phyloP scores from a whole-genome alignment of 2,113 vertebrate genomes.

The Lophura nycthemera region DNA sequence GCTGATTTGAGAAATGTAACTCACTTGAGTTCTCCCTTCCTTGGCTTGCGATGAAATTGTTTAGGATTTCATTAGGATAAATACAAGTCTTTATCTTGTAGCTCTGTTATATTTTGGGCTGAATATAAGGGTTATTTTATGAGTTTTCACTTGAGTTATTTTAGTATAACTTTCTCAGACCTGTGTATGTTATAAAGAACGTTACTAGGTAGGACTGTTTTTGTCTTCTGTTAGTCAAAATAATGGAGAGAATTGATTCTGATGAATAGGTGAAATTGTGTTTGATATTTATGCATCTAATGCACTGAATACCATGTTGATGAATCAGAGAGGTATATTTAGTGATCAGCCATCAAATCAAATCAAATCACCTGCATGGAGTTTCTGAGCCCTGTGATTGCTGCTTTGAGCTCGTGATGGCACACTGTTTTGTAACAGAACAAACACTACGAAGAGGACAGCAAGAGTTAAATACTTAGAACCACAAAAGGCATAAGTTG shows the following conservation, averaged over 20 bases:
- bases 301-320: background rate
- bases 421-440: background rate
- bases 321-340: background rate
- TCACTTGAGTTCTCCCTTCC: background rate
- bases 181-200: background rate
- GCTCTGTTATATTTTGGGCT: background rate
- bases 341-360: background rate
- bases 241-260: background rate
- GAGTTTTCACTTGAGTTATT: background rate
- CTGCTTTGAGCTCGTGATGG: background rate
- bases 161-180: background rate
- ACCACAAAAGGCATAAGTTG: background rate
- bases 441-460: background rate
- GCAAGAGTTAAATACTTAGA: background rate
- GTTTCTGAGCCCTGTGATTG: background rate
- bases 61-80: background rate
- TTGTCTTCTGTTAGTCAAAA: background rate
- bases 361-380: background rate
- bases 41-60: background rate
- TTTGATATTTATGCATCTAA: background rate
- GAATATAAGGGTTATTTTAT: background rate
- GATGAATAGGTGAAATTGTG: background rate
- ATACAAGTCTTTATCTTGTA: background rate
- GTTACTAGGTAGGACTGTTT: background rate
- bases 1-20: background rate